Base-by-base conservation (phyloP, 2,113 vertebrate genomes). In the Tilapia sparmanii region DNA sequence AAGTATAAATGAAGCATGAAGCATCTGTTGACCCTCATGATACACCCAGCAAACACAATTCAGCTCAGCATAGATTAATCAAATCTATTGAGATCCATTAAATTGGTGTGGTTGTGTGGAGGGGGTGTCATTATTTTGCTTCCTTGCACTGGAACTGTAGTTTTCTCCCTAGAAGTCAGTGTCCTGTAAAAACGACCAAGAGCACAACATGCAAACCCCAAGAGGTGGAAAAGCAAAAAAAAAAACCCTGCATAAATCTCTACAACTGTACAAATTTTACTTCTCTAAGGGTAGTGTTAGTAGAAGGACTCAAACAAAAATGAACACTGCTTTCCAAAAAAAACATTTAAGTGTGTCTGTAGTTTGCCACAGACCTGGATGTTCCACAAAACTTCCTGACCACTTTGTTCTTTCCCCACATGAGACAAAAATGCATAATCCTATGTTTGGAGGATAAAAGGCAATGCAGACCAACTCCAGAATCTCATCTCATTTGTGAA, bases 1-100 rank as follows among this genome's bases (percentile, higher is more conserved):
- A 85, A 87, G 57, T 90, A 82, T 89, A 93, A 93, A 93, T 93
- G 80, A 85, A 93, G 88, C 57, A 82, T 68, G 81, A 86, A 90
- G 91, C 92, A 92, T 93, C 93, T 94, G 93, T 87, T 93, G 90
- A 93, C 94, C 88, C 85, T 83, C 66, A 50, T 87, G 85, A 57
- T 90, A 87, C 88, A 91, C 83, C 66, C 61, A 66, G 73, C 86
- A 94, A 92, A 92, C 84, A 50, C 59, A 82, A 83, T 81, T 82
- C 79, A 88, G 40, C 71, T 71, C 33, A 86, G 84, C 87, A 84
- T 35, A 87, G 83, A 89, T 73, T 78, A 92, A 92, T 94, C 31
- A 73, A 79, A 92, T 83, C 16, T 29, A 66, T 81, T 80, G 42
- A 80, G 18, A 89, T 85, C 84, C 79, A 73, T 88, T 86, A 83